Conservation (phyloP, 2,797 vertebrate genomes). For the Jordanella pulchra region DNA sequence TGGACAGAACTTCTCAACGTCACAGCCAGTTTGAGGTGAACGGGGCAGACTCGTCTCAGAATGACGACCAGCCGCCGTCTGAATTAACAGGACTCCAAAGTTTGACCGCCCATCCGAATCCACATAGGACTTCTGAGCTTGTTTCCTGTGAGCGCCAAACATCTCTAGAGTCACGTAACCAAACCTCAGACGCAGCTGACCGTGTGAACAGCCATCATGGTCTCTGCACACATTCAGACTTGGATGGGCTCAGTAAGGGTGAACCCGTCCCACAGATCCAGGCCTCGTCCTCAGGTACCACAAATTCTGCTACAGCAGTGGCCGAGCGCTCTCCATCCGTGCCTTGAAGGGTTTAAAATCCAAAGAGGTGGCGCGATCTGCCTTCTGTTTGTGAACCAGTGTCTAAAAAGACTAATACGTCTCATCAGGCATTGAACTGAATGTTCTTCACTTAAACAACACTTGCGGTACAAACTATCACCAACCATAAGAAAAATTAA, state of each 20-base stretch:
- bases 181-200: conserved; percentile 17
- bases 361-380: conserved; percentile 30
- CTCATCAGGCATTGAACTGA: conserved; percentile 47
- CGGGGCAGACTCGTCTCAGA: conserved; percentile 9
- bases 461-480: conserved; percentile 27
- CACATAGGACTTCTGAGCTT: conserved; percentile 8
- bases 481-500: conserved; percentile 18
- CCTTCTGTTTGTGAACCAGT: conserved; percentile 56
- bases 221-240: conserved; percentile 21
- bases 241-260: conserved; percentile 15
- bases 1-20: conserved; percentile 14
- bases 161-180: conserved; percentile 11
- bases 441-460: conserved; percentile 47
- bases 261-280: conserved; percentile 3
- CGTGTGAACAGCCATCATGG: conserved; percentile 6
- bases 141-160: conserved; percentile 16
- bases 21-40: conserved; percentile 18
- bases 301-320: conserved; percentile 25
- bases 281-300: conserved; percentile 10
- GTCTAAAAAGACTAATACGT: conserved; percentile 4
- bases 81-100: conserved; percentile 3
- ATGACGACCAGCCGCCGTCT: conserved; percentile 10
- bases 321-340: conserved; percentile 52
- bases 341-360: conserved; percentile 55
- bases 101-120: conserved; percentile 6